phyloP scores from a whole-genome alignment of 2,888 invertebrate species.

The Drosophila fulvimacula region DNA sequence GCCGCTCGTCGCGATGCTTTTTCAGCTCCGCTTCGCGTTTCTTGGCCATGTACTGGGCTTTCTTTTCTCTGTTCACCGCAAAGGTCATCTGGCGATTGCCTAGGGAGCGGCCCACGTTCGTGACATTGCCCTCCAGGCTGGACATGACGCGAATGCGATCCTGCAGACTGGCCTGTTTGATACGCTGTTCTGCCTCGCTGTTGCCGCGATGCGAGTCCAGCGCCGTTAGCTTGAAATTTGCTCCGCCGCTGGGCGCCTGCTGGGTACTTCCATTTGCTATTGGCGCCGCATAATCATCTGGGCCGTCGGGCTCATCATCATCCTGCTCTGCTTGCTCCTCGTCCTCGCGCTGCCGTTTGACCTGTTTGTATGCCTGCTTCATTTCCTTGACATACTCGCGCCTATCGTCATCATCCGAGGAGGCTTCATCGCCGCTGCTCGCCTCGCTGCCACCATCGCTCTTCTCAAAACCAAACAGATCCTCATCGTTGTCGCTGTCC shows the following conservation, averaged over 20 bases:
- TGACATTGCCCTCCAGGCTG: slow-evolving; percentile 83
- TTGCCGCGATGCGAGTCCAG: slow-evolving; percentile 86
- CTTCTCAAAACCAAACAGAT: slow-evolving; percentile 82
- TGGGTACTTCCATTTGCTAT: slow-evolving; percentile 30
- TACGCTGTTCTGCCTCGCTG: slow-evolving; percentile 55
- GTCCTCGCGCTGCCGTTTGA: slow-evolving; percentile 81
- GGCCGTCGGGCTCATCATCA: slow-evolving; percentile 61
- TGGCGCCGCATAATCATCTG: slow-evolving; percentile 34
- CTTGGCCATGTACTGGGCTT: slow-evolving; percentile 86
- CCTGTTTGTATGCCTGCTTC: slow-evolving; percentile 88
- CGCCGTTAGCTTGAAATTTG: slow-evolving; percentile 87
- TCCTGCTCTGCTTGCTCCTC: slow-evolving; percentile 76
- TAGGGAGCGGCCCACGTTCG: slow-evolving; percentile 86
- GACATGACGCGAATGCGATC: slow-evolving; percentile 89
- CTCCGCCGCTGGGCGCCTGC: slow-evolving; percentile 24
- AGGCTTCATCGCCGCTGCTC: slow-evolving; percentile 85
- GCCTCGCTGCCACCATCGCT: slow-evolving; percentile 84
- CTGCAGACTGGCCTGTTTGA: slow-evolving; percentile 86
- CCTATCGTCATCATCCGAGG: slow-evolving; percentile 92
- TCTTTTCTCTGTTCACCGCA: slow-evolving; percentile 87
- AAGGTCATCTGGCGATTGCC: slow-evolving; percentile 94
- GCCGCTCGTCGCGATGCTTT: slow-evolving; percentile 90
- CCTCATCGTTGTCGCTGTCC: slow-evolving; percentile 84
- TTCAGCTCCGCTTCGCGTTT: slow-evolving; percentile 87
- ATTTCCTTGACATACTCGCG: slow-evolving; percentile 92